A percentile compares a stretch with the other conserved stretches of the same genome.
phyloP scores from a whole-genome alignment of 2,888 invertebrate genomes.

The Ptilodon capucinus region DNA sequence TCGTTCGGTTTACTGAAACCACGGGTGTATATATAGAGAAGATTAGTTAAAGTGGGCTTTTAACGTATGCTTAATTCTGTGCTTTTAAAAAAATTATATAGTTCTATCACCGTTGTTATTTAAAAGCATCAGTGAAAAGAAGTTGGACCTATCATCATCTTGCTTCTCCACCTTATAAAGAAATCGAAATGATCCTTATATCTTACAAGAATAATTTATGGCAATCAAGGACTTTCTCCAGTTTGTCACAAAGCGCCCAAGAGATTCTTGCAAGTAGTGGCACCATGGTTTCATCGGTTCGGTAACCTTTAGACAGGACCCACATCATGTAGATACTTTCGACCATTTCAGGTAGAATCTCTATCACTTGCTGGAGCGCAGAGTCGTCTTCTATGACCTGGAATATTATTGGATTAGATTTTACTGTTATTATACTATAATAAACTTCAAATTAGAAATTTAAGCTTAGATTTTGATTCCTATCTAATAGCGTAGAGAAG shows the following conservation, averaged over 20 bases:
- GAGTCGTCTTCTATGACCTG: conserved; percentile 87
- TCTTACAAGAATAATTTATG: conserved; percentile 89
- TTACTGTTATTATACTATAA: no score
- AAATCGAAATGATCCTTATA: no score
- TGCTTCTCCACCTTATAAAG: no score
- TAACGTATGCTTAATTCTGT: no score
- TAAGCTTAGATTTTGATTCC: no score
- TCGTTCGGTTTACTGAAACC: conserved; percentile 74
- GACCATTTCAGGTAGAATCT: conserved; percentile 89
- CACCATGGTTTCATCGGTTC: conserved; percentile 93
- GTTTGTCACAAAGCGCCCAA: conserved; percentile 90
- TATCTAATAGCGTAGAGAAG: no score
- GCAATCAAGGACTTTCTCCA: conserved; percentile 86
- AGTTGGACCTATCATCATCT: no score
- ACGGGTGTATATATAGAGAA: not conserved
- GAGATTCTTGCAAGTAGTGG: conserved; percentile 91
- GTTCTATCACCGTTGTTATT: no score
- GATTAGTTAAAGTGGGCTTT: no score
- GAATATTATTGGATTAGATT: not conserved
- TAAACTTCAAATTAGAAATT: no score
- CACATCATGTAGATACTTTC: conserved; percentile 94
- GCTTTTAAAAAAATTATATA: no score
- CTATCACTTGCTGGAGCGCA: conserved; percentile 87
- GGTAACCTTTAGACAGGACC: conserved; percentile 93
- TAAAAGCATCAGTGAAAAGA: no score